Conservation (phyloP, 2,113 vertebrate genomes). For the Poeciliopsis turrubarensis region DNA sequence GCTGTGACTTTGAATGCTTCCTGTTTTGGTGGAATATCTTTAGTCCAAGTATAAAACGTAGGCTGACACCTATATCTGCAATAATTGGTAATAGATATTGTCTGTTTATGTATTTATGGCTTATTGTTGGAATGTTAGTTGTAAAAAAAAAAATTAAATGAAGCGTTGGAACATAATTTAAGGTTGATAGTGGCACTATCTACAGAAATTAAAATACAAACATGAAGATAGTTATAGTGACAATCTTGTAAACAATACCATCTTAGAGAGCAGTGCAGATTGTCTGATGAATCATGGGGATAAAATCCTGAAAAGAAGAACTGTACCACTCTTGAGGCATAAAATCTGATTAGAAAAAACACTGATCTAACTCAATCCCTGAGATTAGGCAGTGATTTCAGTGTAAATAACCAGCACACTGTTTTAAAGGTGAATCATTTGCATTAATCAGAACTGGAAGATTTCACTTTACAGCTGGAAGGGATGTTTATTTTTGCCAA, state of each 20-base stretch:
- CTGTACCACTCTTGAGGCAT: constrained; percentile 52
- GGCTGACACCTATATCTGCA: constrained; percentile 16
- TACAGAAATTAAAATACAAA: constrained; percentile 43
- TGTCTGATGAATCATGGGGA: constrained; percentile 56
- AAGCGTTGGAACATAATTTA: constrained; percentile 36
- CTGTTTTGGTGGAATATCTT: constrained; percentile 9
- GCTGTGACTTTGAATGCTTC: constrained; percentile 5
- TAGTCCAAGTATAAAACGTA: constrained; percentile 47
- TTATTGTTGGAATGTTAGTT: constrained; percentile 71
- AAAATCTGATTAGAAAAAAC: constrained; percentile 66
- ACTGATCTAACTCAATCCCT: constrained; percentile 79
- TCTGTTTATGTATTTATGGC: constrained; percentile 60
- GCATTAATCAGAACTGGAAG: constrained; percentile 35
- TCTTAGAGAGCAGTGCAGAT: constrained; percentile 63
- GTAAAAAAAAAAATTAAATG: constrained; percentile 33
- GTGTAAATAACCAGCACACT: constrained; percentile 60
- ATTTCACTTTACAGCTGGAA: constrained; percentile 37
- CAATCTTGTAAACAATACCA: constrained; percentile 72
- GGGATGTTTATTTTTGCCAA: constrained; percentile 16
- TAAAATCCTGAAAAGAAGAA: constrained; percentile 48
- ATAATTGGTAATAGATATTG: constrained; percentile 18
- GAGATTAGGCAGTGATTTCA: constrained; percentile 81
- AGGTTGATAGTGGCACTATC: constrained; percentile 45
- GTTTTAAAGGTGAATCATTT: constrained; percentile 49
- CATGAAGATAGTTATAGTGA: constrained; percentile 23